phyloP scores from a whole-genome alignment of 2,113 vertebrate genomes.

The Elgaria multicarinata region DNA sequence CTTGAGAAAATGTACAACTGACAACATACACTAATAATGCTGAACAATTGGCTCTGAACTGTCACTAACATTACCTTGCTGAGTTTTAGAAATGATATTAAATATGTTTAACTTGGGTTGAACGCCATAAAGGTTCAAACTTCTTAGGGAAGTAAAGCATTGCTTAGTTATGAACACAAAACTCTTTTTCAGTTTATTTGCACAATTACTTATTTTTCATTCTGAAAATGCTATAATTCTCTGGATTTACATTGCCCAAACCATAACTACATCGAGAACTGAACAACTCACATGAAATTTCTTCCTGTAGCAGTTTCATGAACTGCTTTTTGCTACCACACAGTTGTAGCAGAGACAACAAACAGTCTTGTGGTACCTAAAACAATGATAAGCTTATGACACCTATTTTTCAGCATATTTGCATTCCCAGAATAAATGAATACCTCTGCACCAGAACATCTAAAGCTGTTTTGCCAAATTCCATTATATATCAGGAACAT shows the following conservation, averaged over 20 bases:
- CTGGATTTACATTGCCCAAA: background rate
- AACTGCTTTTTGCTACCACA: background rate
- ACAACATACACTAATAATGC: conserved; percentile 38
- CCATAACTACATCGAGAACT: background rate
- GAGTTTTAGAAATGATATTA: conserved; percentile 62
- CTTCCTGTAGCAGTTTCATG: background rate
- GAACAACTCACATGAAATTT: background rate
- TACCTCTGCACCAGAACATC: background rate
- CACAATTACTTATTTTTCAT: background rate
- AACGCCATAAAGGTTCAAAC: background rate
- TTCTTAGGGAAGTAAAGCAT: background rate
- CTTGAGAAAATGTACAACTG: conserved; percentile 58
- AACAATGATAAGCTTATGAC: no score
- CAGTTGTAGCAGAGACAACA: background rate
- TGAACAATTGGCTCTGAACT: conserved; percentile 64
- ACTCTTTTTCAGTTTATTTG: background rate
- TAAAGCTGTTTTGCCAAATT: background rate
- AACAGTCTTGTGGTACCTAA: background rate
- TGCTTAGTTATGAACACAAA: background rate
- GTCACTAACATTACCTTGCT: conserved; percentile 60
- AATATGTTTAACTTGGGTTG: conserved; percentile 58
- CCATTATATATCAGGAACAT: background rate
- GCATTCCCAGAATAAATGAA: background rate
- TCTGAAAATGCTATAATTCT: background rate
- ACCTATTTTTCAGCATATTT: background rate